A percentile compares a stretch with the other conserved stretches of the same genome.
phyloP scores from a whole-genome alignment of 1,140 invertebrate species.

The Telenomus remus region DNA sequence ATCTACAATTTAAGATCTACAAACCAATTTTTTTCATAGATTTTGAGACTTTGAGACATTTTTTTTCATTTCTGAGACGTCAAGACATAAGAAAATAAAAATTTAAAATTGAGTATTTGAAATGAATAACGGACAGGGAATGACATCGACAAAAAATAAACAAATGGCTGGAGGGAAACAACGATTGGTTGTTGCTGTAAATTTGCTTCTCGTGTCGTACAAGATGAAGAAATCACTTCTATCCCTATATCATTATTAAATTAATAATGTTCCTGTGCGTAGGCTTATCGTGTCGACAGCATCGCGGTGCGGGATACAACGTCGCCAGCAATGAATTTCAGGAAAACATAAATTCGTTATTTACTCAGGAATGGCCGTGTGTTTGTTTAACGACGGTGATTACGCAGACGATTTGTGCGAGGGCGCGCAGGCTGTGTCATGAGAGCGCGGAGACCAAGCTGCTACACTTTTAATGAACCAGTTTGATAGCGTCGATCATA shows the following conservation, averaged over 20 bases:
- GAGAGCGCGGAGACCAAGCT: slow-evolving; percentile 30
- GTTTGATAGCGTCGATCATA: slow-evolving; percentile 53
- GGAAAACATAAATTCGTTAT: slow-evolving; percentile 64
- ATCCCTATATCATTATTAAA: slow-evolving; percentile 30
- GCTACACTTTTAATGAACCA: slow-evolving; percentile 61
- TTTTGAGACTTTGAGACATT: too few relatives aligned
- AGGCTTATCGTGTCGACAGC: slow-evolving; percentile 47
- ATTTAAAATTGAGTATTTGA: too few relatives aligned
- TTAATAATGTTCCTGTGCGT: slow-evolving; percentile 43
- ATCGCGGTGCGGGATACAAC: slow-evolving; percentile 56
- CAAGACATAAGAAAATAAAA: too few relatives aligned
- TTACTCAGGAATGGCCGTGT: slow-evolving; percentile 49
- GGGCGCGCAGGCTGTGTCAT: slow-evolving; percentile 37
- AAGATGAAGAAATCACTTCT: slow-evolving; percentile 31
- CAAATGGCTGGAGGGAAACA: too few relatives aligned
- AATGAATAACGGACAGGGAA: slow-evolving; percentile 4
- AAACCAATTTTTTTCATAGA: too few relatives aligned
- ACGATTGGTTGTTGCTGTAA: too few relatives aligned
- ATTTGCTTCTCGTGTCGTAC: too few relatives aligned
- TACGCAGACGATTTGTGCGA: slow-evolving; percentile 59
- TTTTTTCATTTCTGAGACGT: too few relatives aligned
- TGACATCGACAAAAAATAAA: slow-evolving; percentile 3
- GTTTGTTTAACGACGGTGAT: slow-evolving; percentile 61
- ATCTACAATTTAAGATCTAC: too few relatives aligned
- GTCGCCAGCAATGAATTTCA: slow-evolving; percentile 55